Evolutionary conservation across 2,797 vertebrate genomes (phyloP), one percentile per base, ranked within the genome.

Genomic region (Oophaga sylvatica): DNA sequence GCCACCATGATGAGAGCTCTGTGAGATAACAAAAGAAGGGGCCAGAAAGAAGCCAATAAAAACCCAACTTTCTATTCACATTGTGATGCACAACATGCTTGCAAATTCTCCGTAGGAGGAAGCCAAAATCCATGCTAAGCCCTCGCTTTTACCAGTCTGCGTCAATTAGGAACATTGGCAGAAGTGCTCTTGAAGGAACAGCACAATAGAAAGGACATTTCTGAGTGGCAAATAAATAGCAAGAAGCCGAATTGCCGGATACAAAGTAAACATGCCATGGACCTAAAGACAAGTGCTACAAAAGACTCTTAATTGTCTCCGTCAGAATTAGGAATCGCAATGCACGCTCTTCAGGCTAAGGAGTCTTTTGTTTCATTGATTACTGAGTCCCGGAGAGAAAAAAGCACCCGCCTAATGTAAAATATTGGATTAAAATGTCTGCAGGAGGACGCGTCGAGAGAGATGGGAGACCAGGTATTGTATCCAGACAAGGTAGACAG

Each of bases 291-390:
- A 19, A 26, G 31, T 1, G 16, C 3, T 12, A 60, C 81, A 73
- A 29, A 83, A 16, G 17, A 16, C 22, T 57, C 17, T 29, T 31
- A 70, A 73, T 83, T 73, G 81, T 83, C 26, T 31, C 13, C 17
- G 63, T 73, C 22, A 75, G 31, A 41, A 83, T 35, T 20, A 41
- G 26, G 57, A 73, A 73, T 35, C 67, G 15, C 19, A 29, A 75
- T n/a, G 67, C n/a, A 2, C 8, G 53, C 82, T 84, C 68, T 75
- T 45, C 82, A 73, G 29, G 56, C 22, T 41, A 48, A 70, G 56
- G 13, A 45, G n/a, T 73, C 82, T 62, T 84, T 75, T 73, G 82
- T 84, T 19, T 60, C 68, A 41, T 83, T 73, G 82, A 84, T 84
- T 84, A 35, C 68, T 45, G 8, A 83, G 70, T 59, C 68, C 29